A percentile compares a stretch with the other conserved stretches of the same genome.
Evolutionary conservation across 2,113 vertebrate genomes (phyloP).

Genomic region (Pitta sordida): DNA sequence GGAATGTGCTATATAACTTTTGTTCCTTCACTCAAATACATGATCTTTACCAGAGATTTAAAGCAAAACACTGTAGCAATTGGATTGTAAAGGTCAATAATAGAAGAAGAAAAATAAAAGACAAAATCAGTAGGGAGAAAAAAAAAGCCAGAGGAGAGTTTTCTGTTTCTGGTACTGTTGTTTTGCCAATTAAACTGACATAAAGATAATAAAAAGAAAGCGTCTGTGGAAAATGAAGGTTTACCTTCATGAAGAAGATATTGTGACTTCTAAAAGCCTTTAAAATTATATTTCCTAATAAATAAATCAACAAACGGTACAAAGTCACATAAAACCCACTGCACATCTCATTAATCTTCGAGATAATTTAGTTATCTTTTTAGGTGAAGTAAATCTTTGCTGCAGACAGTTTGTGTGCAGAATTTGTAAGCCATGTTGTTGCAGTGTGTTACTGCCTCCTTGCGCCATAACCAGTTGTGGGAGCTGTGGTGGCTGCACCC

Average conservation of each 20-base stretch:
- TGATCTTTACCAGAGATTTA: background rate
- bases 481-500: background rate
- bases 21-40: background rate
- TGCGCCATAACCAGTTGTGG: background rate
- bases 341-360: background rate
- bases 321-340: background rate
- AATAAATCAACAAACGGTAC: conserved; percentile 4
- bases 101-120: background rate
- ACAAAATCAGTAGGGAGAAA: background rate
- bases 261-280: background rate
- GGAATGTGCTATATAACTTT: background rate
- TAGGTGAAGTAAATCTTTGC: background rate
- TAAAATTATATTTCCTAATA: conserved; percentile 18
- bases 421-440: background rate
- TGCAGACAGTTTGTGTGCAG: background rate
- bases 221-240: background rate
- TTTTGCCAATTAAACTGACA: conserved; percentile 7
- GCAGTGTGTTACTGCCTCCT: background rate
- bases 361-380: background rate
- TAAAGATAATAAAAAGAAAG: background rate
- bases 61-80: background rate
- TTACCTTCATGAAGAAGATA: background rate
- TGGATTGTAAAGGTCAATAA: background rate
- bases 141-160: accelerated
- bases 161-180: background rate